Evolutionary conservation across 2,797 vertebrate genomes (phyloP), one percentile per base, ranked within the genome.

Genomic region (Micropoecilia bifurca): DNA sequence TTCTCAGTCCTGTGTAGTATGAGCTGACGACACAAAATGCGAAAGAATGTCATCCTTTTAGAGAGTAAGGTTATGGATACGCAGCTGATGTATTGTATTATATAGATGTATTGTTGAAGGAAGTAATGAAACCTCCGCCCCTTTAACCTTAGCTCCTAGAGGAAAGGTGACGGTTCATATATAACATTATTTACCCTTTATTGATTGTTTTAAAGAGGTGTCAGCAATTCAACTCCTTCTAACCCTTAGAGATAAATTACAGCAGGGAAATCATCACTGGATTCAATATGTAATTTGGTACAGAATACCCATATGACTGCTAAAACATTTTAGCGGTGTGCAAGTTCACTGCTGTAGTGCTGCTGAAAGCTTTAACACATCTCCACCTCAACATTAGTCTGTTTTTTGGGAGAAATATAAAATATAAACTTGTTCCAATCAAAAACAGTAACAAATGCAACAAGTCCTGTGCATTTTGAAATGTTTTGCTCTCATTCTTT

Each of bases 221-320:
- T 57, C 76, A 75, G 73, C 4, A 78, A 76, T 75, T 36, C 50
- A 0, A 79, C 22, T 73, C 48, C 77, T 9, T 39, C 10, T 14
- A n/a, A 48, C 12, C 46, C 2, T 20, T 33, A 16, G 61, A 80
- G 77, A 84, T 77, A 77, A 61, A 80, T 74, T 81, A 69, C 66
- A 85, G 50, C 79, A 57, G 68, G 73, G 78, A 75, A 81, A 81
- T 30, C 74, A 71, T 46, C 73, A 81, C 0, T 80, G 12, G 85
- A 85, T 90, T 86, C 46, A 83, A 79, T 59, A 57, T 83, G 73
- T 87, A 2, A 80, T 90, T 91, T 89, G 88, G 87, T 89, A 85
- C 88, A 83, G 75, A 80, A 83, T 76, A 79, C 83, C 81, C 47
- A 46, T 72, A 57, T 66, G 78, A 45, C 75, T 75, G 68, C 53